These are phyloP conservation scores for Microcaecilia unicolor DNA, from an alignment of 2,797 vertebrate species.

Conservation along the genomic window DNA sequence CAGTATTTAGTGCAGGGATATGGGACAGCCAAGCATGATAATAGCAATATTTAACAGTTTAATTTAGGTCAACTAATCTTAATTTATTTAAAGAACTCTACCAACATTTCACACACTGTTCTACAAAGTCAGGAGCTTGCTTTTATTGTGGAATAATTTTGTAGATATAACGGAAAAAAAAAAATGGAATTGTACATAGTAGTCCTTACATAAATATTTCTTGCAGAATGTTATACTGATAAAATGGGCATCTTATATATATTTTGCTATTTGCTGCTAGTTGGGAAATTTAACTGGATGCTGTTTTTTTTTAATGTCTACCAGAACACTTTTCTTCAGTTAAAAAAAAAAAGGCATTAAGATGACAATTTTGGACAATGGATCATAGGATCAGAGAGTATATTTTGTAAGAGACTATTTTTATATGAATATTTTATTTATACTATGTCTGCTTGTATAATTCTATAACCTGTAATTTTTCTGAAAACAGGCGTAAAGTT, in stretches of 20 bases:
- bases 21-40: conserved; percentile 47
- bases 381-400: conserved; percentile 73
- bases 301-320: conserved; percentile 33
- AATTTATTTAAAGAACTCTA: conserved; percentile 92
- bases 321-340: conserved; percentile 12
- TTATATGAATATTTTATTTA: conserved; percentile 98
- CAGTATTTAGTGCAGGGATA: conserved; percentile 41
- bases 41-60: conserved; percentile 90
- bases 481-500: conserved; percentile 44
- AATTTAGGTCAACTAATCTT: conserved; percentile 84
- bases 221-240: conserved; percentile 51
- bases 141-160: conserved; percentile 45
- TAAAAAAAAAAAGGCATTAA: conserved; percentile 30
- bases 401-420: conserved; percentile 98
- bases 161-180: conserved; percentile 21
- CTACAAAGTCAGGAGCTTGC: conserved; percentile 52
- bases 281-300: conserved; percentile 79
- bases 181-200: conserved; percentile 57
- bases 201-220: conserved; percentile 56
- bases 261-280: conserved; percentile 80
- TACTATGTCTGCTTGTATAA: conserved; percentile 67
- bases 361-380: conserved; percentile 60
- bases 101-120: conserved; percentile 60
- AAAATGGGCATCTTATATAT: conserved; percentile 57
- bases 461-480: conserved; percentile 50